A percentile compares a stretch with the other conserved stretches of the same genome.
phyloP scores from a whole-genome alignment of 2,113 vertebrate species.

The Phyllopteryx taeniolatus region DNA sequence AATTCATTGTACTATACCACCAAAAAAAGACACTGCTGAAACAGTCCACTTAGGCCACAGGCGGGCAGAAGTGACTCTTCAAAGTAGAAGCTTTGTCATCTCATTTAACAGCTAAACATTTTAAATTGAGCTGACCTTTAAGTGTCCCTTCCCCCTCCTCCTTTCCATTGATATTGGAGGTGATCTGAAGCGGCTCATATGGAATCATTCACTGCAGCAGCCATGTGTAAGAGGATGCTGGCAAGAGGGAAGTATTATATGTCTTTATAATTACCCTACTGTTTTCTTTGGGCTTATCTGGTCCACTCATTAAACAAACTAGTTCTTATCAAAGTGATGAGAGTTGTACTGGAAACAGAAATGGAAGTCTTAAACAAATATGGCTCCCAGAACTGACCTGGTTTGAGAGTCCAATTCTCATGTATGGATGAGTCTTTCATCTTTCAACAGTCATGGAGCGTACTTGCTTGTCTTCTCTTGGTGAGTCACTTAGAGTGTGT shows the following conservation, averaged over 20 bases:
- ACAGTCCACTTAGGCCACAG: neutral
- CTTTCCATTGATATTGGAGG: slow-evolving; percentile 33
- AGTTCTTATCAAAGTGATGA: slow-evolving; percentile 39
- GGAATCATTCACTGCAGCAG: slow-evolving; percentile 36
- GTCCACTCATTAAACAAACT: slow-evolving; percentile 50
- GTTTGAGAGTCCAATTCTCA: slow-evolving; percentile 13
- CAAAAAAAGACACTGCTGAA: neutral
- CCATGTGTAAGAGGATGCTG: slow-evolving; percentile 34
- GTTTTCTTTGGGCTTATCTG: slow-evolving; percentile 65
- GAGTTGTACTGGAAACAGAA: slow-evolving; percentile 47
- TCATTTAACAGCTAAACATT: slow-evolving; percentile 21
- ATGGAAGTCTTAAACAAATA: slow-evolving; percentile 35
- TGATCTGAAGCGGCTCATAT: slow-evolving; percentile 36
- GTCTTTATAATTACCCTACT: slow-evolving; percentile 56
- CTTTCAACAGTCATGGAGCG: slow-evolving; percentile 35
- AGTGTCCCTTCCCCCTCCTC: slow-evolving; percentile 13
- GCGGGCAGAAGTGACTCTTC: slow-evolving; percentile 59
- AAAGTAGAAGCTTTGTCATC: slow-evolving; percentile 25
- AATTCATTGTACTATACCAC: too few relatives aligned
- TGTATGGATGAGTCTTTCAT: slow-evolving; percentile 40
- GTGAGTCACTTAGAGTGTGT: neutral
- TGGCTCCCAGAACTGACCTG: neutral
- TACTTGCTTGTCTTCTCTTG: neutral
- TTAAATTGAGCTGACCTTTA: slow-evolving; percentile 48
- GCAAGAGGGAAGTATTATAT: slow-evolving; percentile 57